Evolutionary conservation across 2,113 vertebrate species (phyloP).

Genomic region (Columbina picui): DNA sequence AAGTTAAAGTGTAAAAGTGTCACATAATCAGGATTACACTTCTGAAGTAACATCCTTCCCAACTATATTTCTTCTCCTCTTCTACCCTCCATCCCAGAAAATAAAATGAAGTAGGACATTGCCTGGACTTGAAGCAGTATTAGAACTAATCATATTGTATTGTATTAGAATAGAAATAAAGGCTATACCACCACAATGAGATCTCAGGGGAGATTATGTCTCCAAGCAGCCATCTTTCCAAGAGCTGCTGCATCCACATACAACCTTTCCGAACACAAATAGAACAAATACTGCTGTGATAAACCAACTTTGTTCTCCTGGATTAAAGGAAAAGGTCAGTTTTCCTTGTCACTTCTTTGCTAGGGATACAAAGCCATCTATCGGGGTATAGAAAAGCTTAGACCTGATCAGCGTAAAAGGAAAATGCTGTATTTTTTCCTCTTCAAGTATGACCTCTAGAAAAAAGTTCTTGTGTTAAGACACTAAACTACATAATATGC

Average conservation of each 20-base stretch:
- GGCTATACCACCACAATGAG: background rate
- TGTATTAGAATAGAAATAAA: background rate
- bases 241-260: background rate
- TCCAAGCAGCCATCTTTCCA: constrained; percentile 35
- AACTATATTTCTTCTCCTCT: background rate
- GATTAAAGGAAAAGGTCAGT: background rate
- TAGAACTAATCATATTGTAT: background rate
- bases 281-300: background rate
- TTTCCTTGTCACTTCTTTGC: background rate
- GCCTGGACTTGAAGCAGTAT: background rate
- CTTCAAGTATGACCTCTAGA: background rate
- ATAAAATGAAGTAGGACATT: background rate
- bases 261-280: background rate
- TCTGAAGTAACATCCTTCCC: background rate
- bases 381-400: background rate
- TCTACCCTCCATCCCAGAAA: background rate
- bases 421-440: background rate
- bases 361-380: background rate
- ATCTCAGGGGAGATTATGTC: background rate
- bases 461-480: background rate
- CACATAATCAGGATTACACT: background rate
- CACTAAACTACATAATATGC: background rate
- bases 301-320: background rate
- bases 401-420: background rate
- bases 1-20: background rate